Base-by-base conservation (phyloP, 2,888 invertebrate genomes). In the Lasius platythorax region DNA sequence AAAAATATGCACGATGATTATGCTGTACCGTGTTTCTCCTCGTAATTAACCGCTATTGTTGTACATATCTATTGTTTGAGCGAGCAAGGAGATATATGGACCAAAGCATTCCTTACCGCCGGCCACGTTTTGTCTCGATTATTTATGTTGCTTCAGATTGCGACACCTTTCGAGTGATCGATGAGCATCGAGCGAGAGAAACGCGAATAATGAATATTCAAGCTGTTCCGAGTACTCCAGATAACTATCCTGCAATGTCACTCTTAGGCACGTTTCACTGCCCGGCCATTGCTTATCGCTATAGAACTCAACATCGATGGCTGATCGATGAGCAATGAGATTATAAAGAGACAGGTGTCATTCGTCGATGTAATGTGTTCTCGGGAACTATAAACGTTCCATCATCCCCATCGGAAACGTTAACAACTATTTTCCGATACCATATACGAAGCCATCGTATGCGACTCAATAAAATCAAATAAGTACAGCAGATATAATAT, bases 191-290 rank as follows among this genome's bases (percentile, higher is more conserved):
- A 83, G 76, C 67, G 81, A 63, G 63, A 75, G 67, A 76, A 63
- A 79, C 75, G 83, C 78, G 89, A 86, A 89, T 89, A 89, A 89
- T 87, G 86, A 89, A 89, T 87, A 66, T 82, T 76, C 61, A 81
- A 86, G 50, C 66, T 74, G 83, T 84, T 86, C 84, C 84, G 75
- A 79, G 74, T 89, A 89, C 81, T 68, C 56, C 50, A 83, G 89
- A 89, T 89, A 89, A 85, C 85, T 82, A 89, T 89, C 83, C 85
- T 64, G 82, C 87, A 56, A n/a, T 87, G 88, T 89, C 89, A 89
- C 33, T 82, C 76, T 76, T 66, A 40, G 67, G 18, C 85, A 79
- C 67, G 56, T 68, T 84, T 68, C 72, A n/a, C 23, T 81, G 84
- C 61, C 37, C 74, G 53, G 72, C 82, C 78, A 85, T 83, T 84